Evolutionary conservation across 2,113 vertebrate species (phyloP), one percentile per base, ranked within the genome.

Genomic region (Sebastes schlegelii): DNA sequence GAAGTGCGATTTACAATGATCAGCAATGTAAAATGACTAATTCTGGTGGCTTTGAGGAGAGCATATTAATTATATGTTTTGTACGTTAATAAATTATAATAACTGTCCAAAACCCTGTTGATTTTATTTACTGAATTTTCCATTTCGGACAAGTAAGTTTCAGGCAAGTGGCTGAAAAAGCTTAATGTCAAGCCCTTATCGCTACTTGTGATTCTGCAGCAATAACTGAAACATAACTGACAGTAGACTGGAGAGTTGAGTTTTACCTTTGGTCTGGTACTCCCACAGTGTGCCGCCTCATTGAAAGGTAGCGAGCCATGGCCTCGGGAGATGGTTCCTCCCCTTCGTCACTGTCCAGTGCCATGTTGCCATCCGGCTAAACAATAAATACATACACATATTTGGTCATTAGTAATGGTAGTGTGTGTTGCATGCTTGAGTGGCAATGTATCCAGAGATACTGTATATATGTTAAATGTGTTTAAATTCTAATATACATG

Each of bases 241-340:
- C 6, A 11, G 71, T 21, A 48, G n/a, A 34, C 3, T 34, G 19
- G 5, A 64, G 21, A 17, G 67, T 21, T 66, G 74, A n/a, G 51
- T 49, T 63, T 85, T 86, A 95, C 98, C 98, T 97, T 72, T 98
- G 98, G 93, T 99, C 98, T 42, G 98, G 97, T 8, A 99, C 98
- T 4, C 98, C 98, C 42, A 99, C 98, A 0, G 98, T 99, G 95
- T 99, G 98, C 74, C 98, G 96, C 86, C 98, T 95, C 98, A 99
- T 99, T 0, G 98, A 99, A 26, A 99, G 96, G 85, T 99, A 99
- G 5, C 98, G 97, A 21, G 98, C 98, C 96, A 99, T 94, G 2
- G 98, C 98, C 90, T 99, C 98, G 0, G 98, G 98, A 9, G 97
- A 99, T 0, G 98, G 98, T 60, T 99, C 98, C 69, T 99, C 98